Conservation (phyloP, 2,888 invertebrate species). For the Unio pictorum region DNA sequence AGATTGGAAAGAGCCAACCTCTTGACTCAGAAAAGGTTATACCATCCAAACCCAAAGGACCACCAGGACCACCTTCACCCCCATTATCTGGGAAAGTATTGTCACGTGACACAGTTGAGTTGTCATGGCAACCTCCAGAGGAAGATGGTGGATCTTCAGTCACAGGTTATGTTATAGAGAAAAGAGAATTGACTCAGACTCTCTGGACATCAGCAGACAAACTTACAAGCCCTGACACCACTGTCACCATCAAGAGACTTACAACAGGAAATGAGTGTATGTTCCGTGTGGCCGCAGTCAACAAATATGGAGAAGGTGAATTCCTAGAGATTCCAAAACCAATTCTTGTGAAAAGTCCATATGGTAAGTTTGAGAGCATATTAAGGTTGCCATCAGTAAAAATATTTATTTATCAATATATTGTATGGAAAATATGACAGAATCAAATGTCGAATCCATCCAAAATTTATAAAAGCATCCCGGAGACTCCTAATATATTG, state of each 20-base stretch:
- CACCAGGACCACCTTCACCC: constrained; percentile 67
- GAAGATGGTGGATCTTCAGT: constrained; percentile 73
- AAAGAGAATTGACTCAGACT: constrained; percentile 75
- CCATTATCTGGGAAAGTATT: constrained; percentile 72
- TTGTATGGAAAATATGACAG: too few species aligned
- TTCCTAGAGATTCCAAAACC: constrained; percentile 72
- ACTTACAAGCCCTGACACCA: constrained; percentile 70
- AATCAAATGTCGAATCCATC: too few species aligned
- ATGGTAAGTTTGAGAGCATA: constrained; percentile 75
- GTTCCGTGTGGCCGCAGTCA: constrained; percentile 89
- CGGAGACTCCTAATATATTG: too few species aligned
- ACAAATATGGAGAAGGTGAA: constrained; percentile 87
- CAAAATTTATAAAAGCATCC: too few species aligned
- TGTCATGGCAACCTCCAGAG: constrained; percentile 73
- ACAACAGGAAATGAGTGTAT: constrained; percentile 86
- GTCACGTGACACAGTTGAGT: constrained; percentile 73
- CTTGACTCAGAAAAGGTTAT: constrained; percentile 55
- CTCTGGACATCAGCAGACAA: constrained; percentile 63
- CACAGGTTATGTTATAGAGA: constrained; percentile 81
- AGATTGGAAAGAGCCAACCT: constrained; percentile 56
- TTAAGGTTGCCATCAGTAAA: background rate
- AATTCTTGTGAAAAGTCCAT: constrained; percentile 79
- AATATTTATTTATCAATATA: too few species aligned
- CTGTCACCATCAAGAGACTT: constrained; percentile 79
- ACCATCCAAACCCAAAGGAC: constrained; percentile 55